Percentiles rank a stretch among this genome's conserved stretches.
Conservation (phyloP, 2,113 vertebrate species). For the Pycnonotus jocosus region DNA sequence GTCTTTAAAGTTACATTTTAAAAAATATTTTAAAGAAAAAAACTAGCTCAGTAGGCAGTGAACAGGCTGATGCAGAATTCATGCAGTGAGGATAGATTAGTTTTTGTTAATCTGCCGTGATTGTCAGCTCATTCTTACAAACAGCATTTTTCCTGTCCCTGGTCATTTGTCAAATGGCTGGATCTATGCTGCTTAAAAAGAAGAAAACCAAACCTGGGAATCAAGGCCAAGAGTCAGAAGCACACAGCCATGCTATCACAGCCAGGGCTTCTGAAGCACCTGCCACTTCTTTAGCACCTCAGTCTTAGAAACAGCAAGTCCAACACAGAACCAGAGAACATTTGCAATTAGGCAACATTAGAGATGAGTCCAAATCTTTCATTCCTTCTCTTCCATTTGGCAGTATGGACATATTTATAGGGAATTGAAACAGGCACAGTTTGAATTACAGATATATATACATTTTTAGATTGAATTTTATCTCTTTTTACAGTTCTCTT, state of each 20-base stretch:
- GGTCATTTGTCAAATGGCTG: neutral
- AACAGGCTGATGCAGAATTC: neutral
- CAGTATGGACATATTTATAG: neutral
- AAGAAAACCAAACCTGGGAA: neutral
- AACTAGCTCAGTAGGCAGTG: neutral
- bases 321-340: neutral
- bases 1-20: neutral
- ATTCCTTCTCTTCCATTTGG: neutral
- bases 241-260: accelerated
- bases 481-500: neutral
- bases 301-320: neutral
- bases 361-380: neutral
- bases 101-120: neutral
- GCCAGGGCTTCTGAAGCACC: neutral
- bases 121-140: neutral
- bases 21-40: neutral
- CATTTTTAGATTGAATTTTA: neutral
- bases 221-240: neutral
- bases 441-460: neutral
- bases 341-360: neutral
- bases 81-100: neutral
- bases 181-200: neutral
- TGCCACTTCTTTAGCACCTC: neutral
- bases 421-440: neutral
- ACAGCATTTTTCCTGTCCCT: neutral